Conservation (phyloP, 37 sponge, comb jelly and placozoan genomes). For the Hexactinellida sp. region DNA sequence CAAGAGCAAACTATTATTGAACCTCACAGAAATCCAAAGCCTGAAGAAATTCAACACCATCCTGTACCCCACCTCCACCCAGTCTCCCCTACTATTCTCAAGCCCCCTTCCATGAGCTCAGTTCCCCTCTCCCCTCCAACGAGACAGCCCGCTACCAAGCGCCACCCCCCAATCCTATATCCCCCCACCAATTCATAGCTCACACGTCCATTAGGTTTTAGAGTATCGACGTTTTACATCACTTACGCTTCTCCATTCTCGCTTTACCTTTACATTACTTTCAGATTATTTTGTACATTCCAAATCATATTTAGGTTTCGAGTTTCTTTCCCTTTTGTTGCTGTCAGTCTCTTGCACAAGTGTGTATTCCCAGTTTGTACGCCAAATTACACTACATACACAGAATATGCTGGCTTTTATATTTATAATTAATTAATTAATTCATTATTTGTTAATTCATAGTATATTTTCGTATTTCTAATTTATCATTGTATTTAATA, state of each 20-base stretch:
- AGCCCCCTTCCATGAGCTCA: background rate
- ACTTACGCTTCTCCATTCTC: background rate
- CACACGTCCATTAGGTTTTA: background rate
- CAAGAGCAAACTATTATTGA: background rate
- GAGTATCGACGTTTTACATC: background rate
- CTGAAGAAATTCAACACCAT: background rate
- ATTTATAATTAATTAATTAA: background rate
- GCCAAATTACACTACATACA: background rate
- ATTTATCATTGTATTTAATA: background rate
- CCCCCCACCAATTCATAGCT: background rate
- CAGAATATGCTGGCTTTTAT: background rate
- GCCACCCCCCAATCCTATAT: background rate
- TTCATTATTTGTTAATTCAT: background rate
- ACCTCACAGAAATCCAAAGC: background rate
- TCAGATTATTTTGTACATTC: background rate
- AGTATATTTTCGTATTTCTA: background rate
- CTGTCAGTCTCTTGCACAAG: background rate
- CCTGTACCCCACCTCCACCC: background rate
- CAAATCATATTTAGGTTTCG: background rate
- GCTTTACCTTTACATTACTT: background rate
- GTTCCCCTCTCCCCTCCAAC: background rate
- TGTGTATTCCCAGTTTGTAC: background rate
- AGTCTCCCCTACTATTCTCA: background rate
- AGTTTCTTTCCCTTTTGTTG: background rate
- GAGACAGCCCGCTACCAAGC: slow-evolving; percentile 1